Evolutionary conservation across 2,113 vertebrate genomes (phyloP), one percentile per base, ranked within the genome.

Genomic region (Colaptes auratus): DNA sequence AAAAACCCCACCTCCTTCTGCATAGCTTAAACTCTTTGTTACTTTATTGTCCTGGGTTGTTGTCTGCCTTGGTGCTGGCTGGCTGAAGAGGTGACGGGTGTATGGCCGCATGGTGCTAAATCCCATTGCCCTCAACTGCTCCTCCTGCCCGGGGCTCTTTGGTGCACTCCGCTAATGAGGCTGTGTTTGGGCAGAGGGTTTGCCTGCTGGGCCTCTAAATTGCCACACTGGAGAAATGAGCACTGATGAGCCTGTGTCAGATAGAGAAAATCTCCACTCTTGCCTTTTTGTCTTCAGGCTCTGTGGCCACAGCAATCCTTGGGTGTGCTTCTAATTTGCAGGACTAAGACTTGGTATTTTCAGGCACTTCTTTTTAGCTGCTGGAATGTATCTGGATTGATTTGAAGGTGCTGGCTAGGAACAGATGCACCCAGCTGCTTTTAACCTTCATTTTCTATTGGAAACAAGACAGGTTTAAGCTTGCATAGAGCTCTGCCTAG

Each of bases 391-490:
- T 86, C 5, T 0, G 46, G 63, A 55, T 92, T 75, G 86, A 88
- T 94, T 88, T 78, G 50, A 65, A 90, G 85, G 80, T 92, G 72
- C 85, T 88, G 73, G 65, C 55, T 81, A 10, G 77, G 53, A 91
- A 69, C 61, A 90, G 69, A 92, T 91, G 84, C 80, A 66, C 70
- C 73, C 93, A 93, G 82, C 90, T 95, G 93, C 82, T 91, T 93
- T 84, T 59, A 91, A 87, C 85, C 90, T 90, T 95, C 35, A 13
- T 96, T 94, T 95, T 64, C 90, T 91, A 28, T 56, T 93, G 90
- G 90, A 82, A 92, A 13, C 0, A 0, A 61, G 80, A 15, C 88
- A 91, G 70, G 90, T 88, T 88, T 81, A 72, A 93, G 89, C 96
- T 88, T 91, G 85, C 35, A 25, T 30, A 0, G 14, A 90, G 67